Evolutionary conservation across 2,797 vertebrate genomes (phyloP).

Genomic region (Labeo calbasu): DNA sequence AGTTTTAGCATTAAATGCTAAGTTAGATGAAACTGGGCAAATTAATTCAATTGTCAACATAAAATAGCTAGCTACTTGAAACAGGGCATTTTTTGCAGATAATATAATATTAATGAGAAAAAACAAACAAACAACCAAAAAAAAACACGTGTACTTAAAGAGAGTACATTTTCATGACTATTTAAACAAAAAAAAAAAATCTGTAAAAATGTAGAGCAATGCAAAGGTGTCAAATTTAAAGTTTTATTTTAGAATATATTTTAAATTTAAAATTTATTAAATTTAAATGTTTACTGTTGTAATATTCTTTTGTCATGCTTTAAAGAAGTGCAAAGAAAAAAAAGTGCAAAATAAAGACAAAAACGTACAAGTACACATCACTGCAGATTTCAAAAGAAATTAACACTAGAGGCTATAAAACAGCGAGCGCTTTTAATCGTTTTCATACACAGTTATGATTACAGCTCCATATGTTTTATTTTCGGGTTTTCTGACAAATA

Average conservation of each 20-base stretch:
- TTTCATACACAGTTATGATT: too few relatives aligned
- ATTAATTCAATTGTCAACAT: not conserved
- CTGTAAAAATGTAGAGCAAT: not conserved
- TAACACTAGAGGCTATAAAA: too few relatives aligned
- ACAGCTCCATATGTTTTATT: too few relatives aligned
- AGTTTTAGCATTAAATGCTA: not conserved
- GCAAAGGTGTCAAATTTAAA: not conserved
- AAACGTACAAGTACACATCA: too few relatives aligned
- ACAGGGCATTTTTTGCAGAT: not conserved
- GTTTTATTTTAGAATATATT: not conserved
- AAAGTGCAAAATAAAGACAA: too few relatives aligned
- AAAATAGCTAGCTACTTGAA: not conserved
- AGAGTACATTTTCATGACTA: not conserved
- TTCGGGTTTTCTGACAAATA: too few relatives aligned
- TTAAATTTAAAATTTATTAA: not conserved
- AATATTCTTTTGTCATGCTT: not conserved
- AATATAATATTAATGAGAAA: not conserved
- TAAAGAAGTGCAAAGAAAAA: not conserved
- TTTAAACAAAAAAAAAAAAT: not conserved
- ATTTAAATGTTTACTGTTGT: too few relatives aligned
- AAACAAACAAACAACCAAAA: too few relatives aligned
- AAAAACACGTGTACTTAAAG: not conserved
- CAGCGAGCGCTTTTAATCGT: too few relatives aligned
- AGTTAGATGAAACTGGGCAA: not conserved
- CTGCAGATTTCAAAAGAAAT: too few relatives aligned